phyloP scores from a whole-genome alignment of 2,888 invertebrate species.

The Andricus curvator region DNA sequence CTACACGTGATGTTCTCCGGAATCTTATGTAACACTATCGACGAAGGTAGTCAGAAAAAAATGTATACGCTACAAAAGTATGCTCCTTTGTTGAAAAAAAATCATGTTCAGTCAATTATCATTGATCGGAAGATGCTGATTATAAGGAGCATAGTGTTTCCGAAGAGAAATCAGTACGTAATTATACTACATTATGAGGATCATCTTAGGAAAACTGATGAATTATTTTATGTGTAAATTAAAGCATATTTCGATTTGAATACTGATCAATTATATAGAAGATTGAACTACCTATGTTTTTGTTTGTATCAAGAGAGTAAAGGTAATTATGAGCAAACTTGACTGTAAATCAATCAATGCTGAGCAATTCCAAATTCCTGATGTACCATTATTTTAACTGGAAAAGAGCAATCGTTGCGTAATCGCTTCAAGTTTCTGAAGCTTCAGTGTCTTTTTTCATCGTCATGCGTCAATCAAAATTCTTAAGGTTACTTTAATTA shows the following conservation, averaged over 20 bases:
- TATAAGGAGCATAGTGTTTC: slow-evolving; percentile 16
- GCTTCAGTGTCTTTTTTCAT: slow-evolving; percentile 53
- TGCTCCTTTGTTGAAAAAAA: slow-evolving; percentile 17
- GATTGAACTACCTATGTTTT: no score
- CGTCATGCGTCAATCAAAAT: slow-evolving; percentile 70
- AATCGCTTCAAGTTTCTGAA: slow-evolving; percentile 52
- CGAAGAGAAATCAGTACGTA: not conserved
- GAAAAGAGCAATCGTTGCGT: slow-evolving; percentile 51
- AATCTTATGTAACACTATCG: slow-evolving; percentile 60
- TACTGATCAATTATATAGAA: no score
- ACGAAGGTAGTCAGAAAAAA: slow-evolving; percentile 5
- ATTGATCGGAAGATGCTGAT: slow-evolving; percentile 21
- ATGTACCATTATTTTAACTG: not conserved
- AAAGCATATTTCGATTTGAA: not conserved
- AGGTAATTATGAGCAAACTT: not conserved
- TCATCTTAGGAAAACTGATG: not conserved
- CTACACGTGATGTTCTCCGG: slow-evolving; percentile 62
- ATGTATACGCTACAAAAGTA: slow-evolving; percentile 10
- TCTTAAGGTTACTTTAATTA: slow-evolving; percentile 72
- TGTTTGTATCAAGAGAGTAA: no score
- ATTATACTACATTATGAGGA: slow-evolving; percentile 11
- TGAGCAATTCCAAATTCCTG: not conserved
- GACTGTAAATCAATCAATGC: not conserved
- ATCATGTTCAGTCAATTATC: slow-evolving; percentile 22
- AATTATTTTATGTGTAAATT: not conserved